phyloP scores from a whole-genome alignment of 2,888 invertebrate species.

The Syrista parreyssii region DNA sequence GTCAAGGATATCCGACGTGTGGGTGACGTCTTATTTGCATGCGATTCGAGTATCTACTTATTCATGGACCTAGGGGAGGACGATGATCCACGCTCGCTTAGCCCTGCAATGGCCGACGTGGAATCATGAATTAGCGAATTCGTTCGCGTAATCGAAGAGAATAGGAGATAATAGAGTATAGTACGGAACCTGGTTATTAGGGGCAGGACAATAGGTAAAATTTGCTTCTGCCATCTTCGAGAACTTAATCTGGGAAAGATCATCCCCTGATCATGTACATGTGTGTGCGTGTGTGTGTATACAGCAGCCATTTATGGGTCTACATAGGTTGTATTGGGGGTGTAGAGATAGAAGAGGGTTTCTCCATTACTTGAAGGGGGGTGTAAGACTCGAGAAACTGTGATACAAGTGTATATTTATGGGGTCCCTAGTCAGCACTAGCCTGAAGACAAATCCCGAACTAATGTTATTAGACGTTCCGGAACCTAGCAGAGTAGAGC shows the following conservation, averaged over 20 bases:
- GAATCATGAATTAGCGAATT: not conserved
- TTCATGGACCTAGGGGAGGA: not conserved
- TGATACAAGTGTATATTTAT: slow-evolving; percentile 48
- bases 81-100: not conserved
- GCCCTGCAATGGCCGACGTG: not conserved
- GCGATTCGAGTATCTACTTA: not conserved
- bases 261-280: not conserved
- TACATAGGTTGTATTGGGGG: not conserved
- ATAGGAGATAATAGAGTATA: not conserved
- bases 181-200: not conserved
- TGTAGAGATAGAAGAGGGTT: not conserved
- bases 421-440: slow-evolving; percentile 27
- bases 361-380: not conserved
- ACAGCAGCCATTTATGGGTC: not conserved
- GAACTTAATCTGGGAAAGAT: not conserved
- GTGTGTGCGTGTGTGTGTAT: not conserved
- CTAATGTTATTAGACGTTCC: slow-evolving; percentile 47
- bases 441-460: slow-evolving; percentile 46
- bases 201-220: not conserved
- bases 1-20: slow-evolving; percentile 13
- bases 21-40: slow-evolving; percentile 21
- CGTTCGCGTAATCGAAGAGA: not conserved
- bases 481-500: slow-evolving; percentile 22
- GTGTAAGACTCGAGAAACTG: slow-evolving; percentile 23
- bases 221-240: not conserved